Evolutionary conservation across 2,113 vertebrate genomes (phyloP).

Genomic region (Oceanites oceanicus): DNA sequence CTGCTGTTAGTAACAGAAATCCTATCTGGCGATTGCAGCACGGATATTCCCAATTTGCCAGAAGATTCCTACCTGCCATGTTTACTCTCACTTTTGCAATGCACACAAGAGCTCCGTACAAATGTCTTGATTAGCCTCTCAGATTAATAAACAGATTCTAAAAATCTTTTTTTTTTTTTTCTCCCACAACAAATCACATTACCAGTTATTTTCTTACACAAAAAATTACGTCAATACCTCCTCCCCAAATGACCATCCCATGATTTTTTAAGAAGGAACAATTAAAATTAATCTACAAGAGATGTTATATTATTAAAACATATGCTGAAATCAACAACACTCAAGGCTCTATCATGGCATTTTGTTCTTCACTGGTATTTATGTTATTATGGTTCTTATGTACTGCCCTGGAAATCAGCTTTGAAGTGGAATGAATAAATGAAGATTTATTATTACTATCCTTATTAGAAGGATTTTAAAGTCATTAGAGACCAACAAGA

Average conservation of each 20-base stretch:
- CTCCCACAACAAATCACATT: not conserved
- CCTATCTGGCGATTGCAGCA: not conserved
- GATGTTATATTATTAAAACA: constrained; percentile 2
- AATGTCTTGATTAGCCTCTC: not conserved
- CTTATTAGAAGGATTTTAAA: constrained; percentile 58
- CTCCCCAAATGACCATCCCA: not conserved
- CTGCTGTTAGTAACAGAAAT: not conserved
- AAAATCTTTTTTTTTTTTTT: not conserved
- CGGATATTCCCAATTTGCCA: not conserved
- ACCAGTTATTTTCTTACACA: not conserved
- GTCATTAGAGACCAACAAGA: constrained; percentile 56
- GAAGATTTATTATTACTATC: constrained; percentile 54
- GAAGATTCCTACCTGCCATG: not conserved
- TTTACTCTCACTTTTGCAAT: not conserved
- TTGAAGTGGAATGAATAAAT: constrained; percentile 57
- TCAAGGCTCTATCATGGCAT: not conserved
- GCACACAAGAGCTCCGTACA: not conserved
- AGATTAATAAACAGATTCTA: not conserved
- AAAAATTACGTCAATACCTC: not conserved
- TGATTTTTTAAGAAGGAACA: not conserved
- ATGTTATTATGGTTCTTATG: constrained; percentile 8
- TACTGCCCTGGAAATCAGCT: constrained; percentile 48
- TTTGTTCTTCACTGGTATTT: constrained; percentile 32
- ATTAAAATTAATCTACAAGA: not conserved
- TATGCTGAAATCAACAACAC: not conserved